phyloP scores from a whole-genome alignment of 1,140 invertebrate species.

The Spodoptera frugiperda region DNA sequence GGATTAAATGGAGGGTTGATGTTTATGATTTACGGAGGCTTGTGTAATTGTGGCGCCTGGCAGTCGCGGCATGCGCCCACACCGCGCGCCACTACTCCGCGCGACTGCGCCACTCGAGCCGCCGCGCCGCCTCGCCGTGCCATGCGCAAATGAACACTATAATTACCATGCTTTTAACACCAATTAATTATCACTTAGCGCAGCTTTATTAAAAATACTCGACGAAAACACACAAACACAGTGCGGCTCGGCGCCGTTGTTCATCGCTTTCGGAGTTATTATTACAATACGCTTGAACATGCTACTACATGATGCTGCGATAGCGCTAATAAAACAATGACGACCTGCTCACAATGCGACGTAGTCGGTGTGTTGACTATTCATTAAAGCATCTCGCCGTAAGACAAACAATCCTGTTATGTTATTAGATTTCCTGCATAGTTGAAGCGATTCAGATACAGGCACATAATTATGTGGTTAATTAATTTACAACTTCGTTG shows the following conservation, averaged over 20 bases:
- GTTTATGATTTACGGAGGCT: constrained; percentile 85
- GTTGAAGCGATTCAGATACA: constrained; percentile 51
- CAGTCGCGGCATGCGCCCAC: constrained; percentile 65
- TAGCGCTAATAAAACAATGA: constrained; percentile 74
- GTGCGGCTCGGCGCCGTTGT: neutral
- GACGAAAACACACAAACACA: neutral
- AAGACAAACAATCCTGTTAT: constrained; percentile 76
- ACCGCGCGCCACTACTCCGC: constrained; percentile 37
- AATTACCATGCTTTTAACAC: constrained; percentile 56
- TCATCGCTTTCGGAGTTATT: neutral
- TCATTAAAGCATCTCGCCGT: constrained; percentile 77
- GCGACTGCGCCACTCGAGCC: constrained; percentile 13
- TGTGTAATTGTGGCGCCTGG: constrained; percentile 82
- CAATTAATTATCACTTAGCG: constrained; percentile 73
- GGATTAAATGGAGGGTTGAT: constrained; percentile 85
- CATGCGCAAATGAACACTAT: constrained; percentile 53
- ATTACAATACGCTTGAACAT: constrained; percentile 19
- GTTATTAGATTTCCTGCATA: constrained; percentile 73
- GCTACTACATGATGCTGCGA: constrained; percentile 39
- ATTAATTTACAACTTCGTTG: constrained; percentile 52
- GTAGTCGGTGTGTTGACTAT: constrained; percentile 75
- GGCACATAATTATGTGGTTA: constrained; percentile 52
- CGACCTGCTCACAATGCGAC: constrained; percentile 67
- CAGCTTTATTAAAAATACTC: constrained; percentile 42
- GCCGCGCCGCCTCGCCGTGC: constrained; percentile 26